Conservation (phyloP, 2,888 invertebrate genomes). For the Eupsilia transversa region DNA sequence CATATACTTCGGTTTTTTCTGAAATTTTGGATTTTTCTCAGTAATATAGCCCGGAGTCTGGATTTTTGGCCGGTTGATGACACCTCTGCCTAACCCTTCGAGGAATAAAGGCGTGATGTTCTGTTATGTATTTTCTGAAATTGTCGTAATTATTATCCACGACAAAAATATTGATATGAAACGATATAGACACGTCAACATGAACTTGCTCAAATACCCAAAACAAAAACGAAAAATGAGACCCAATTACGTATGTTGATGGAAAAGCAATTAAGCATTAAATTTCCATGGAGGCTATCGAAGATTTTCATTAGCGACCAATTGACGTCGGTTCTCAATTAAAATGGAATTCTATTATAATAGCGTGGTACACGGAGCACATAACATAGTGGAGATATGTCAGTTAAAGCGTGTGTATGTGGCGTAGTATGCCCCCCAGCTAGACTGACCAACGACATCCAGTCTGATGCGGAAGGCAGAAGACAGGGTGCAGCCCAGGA, state of each 20-base stretch:
- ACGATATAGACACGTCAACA: too few relatives aligned
- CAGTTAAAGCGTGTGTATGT: background rate
- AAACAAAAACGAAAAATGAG: slow-evolving; percentile 6
- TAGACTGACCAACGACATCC: too few relatives aligned
- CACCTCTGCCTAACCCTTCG: too few relatives aligned
- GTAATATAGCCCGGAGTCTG: too few relatives aligned
- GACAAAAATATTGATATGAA: background rate
- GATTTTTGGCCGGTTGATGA: too few relatives aligned
- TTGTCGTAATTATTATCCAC: too few relatives aligned
- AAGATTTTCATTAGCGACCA: slow-evolving; percentile 62
- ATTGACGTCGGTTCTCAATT: slow-evolving; percentile 55
- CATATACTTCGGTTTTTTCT: background rate
- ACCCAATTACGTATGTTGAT: slow-evolving; percentile 29
- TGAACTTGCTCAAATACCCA: background rate
- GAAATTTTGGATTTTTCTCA: too few relatives aligned
- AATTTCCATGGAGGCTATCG: slow-evolving; percentile 50
- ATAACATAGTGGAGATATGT: slow-evolving; percentile 11
- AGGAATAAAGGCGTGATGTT: too few relatives aligned
- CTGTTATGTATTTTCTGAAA: too few relatives aligned
- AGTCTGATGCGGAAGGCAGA: too few relatives aligned
- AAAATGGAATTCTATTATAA: slow-evolving; percentile 60
- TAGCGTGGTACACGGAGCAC: slow-evolving; percentile 9
- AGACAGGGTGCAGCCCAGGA: too few relatives aligned
- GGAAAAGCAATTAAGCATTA: slow-evolving; percentile 47
- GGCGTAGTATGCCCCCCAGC: too few relatives aligned